phyloP scores from a whole-genome alignment of 2,888 invertebrate species.

The Dilophus febrilis region DNA sequence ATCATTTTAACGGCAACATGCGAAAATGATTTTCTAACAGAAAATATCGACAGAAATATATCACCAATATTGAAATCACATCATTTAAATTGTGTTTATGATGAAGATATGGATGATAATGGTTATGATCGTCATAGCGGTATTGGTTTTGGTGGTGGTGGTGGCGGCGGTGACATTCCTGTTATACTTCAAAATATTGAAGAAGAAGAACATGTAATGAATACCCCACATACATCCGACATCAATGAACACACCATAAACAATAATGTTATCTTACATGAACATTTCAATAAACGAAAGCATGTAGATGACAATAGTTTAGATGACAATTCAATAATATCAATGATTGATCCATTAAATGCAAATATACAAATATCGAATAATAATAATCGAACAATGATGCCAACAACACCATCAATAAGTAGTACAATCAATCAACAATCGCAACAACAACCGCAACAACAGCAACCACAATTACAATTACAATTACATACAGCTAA shows the following conservation, averaged over 20 bases:
- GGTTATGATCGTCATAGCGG: too few species aligned
- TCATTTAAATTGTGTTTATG: constrained; percentile 9
- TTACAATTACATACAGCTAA: constrained; percentile 21
- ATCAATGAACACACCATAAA: neutral
- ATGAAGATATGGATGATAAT: constrained; percentile 25
- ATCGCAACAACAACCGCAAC: constrained; percentile 21
- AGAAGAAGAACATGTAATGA: constrained; percentile 1
- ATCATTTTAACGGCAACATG: constrained; percentile 13
- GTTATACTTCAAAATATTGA: constrained; percentile 11
- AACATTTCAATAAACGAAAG: constrained; percentile 7
- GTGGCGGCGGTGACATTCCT: constrained; percentile 24
- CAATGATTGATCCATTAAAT: too few species aligned
- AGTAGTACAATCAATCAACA: constrained; percentile 21
- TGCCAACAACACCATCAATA: too few species aligned
- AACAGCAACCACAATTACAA: constrained; percentile 20
- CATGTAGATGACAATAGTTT: constrained; percentile 22
- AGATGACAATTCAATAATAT: constrained; percentile 26
- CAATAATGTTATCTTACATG: constrained; percentile 1
- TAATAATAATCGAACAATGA: constrained; percentile 20
- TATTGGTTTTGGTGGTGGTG: constrained; percentile 23
- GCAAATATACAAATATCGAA: too few species aligned
- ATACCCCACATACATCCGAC: neutral
- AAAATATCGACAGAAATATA: constrained; percentile 14
- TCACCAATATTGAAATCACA: constrained; percentile 22
- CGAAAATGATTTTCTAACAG: constrained; percentile 16